Base-by-base conservation (phyloP, 2,888 invertebrate genomes). In the Luperina testacea region DNA sequence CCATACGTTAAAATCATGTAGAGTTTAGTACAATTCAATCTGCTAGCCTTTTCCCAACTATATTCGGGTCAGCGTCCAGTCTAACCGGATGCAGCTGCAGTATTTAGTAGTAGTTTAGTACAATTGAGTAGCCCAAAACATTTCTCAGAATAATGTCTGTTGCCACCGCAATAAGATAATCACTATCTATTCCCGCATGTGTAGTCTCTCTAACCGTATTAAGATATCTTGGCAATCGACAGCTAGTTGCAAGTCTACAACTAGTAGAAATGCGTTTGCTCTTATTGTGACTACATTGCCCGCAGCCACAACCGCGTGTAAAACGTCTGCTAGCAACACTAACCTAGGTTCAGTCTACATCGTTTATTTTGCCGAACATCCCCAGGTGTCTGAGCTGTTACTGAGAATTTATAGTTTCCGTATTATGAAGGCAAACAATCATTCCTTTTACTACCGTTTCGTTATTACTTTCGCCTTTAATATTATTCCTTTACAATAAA, bases 401-500 rank as follows among this genome's bases (percentile, higher is more conserved):
- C 73, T 45, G 4, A 48, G 17, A 65, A 80, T 75, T 75, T 77
- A 84, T 48, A 57, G 69, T 51, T 87, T 87, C 84, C 81, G 78
- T 51, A 53, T 84, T 48, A n/a, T 51, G 15, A 82, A 84, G 61
- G 75, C 42, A 86, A 84, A 86, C 53, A 84, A 78, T 72, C 48
- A 75, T 32, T 64, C 61, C 38, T 78, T 80, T 79, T 70, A 76
- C 72, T 72, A 51, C 70, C n/a, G 38, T 68, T 84, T 51, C 13
- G 61, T 70, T 82, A 63, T 84, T 45, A 64, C 57, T 84, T 73
- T 38, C 24, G 20, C 45, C 69, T 65, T 75, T 74, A 83, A 77
- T 78, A 75, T 86, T 82, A 69, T 74, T 82, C 42, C 78, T 82
- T 82, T 72, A 42, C 63, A 70, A 75, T 75, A 86, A 84, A 86